Conservation (phyloP, 2,797 vertebrate species). For the Petrocephalus sullivani region DNA sequence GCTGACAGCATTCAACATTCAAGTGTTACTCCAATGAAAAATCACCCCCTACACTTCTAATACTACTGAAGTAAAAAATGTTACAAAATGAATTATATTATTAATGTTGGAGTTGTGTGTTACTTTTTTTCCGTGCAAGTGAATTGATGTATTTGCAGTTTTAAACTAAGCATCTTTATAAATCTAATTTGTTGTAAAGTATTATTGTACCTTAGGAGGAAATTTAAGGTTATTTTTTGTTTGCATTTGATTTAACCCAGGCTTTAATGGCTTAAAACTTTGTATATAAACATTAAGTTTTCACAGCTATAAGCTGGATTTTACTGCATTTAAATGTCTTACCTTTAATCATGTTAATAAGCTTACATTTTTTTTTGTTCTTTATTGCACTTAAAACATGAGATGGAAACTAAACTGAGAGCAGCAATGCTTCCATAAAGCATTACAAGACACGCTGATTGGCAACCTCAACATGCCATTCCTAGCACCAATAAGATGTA, state of each 20-base stretch:
- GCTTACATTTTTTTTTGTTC: slow-evolving; percentile 51
- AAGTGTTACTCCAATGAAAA: background rate
- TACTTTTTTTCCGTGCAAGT: slow-evolving; percentile 46
- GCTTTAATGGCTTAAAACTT: slow-evolving; percentile 36
- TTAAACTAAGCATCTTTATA: slow-evolving; percentile 42
- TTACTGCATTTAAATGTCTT: slow-evolving; percentile 49
- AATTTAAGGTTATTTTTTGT: slow-evolving; percentile 42
- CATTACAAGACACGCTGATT: background rate
- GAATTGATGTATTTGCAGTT: slow-evolving; percentile 44
- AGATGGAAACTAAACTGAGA: background rate
- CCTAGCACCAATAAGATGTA: background rate
- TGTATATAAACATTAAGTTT: slow-evolving; percentile 37
- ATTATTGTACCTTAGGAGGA: slow-evolving; percentile 46
- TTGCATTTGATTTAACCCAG: slow-evolving; percentile 32
- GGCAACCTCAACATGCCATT: background rate
- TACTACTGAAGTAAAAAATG: slow-evolving; percentile 74
- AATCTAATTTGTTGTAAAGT: slow-evolving; percentile 52
- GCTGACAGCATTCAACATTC: background rate
- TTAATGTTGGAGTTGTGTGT: slow-evolving; percentile 36
- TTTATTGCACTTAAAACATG: slow-evolving; percentile 67
- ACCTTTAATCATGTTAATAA: slow-evolving; percentile 55
- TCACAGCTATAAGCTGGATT: slow-evolving; percentile 54
- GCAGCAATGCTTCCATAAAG: background rate
- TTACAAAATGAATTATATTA: slow-evolving; percentile 52
- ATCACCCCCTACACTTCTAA: slow-evolving; percentile 47